Evolutionary conservation across 2,113 vertebrate genomes (phyloP), one percentile per base, ranked within the genome.

Genomic region (Cichladusa arquata): DNA sequence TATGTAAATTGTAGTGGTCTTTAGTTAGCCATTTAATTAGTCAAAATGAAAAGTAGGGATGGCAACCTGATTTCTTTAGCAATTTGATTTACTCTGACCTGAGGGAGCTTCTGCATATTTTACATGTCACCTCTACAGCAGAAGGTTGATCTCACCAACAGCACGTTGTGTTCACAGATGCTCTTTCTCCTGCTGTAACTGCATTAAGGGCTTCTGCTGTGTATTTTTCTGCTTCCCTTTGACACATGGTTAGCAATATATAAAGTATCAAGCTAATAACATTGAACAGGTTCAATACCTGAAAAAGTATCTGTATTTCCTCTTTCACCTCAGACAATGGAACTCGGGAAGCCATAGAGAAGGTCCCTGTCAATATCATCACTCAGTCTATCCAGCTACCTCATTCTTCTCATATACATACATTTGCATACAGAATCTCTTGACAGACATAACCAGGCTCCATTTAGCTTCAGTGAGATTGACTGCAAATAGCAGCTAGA

Each of bases 1-100:
- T n/a, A 19, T 66, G 40, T 11, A 54, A 84, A 64, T 28, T 45
- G 14, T 84, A 95, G 82, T 62, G 83, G 77, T 34, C 87, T 66
- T 94, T 93, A 89, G 53, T 69, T 90, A 48, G 56, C 50, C 86
- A 94, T 95, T 96, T 96, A 85, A 97, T 94, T 94, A 97, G 72
- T 82, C 92, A 82, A 89, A 96, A 90, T 64, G 92, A 92, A 92
- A 91, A 96, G 13, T 9, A 84, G 90, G 77, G 61, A 83, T 66
- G 64, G 38, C 77, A 86, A 79, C 47, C 24, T 76, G 78, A 76
- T 80, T 84, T 53, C 61, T 88, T 65, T 60, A 88, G 81, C 86
- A 95, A 58, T 91, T 92, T 95, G 51, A 91, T 92, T 97, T 96
- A 90, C 69, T 71, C 58, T 78, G 71, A 89, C 66, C 40, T 53